These are phyloP conservation scores for Mormoops blainvillei DNA, from an alignment of 2,113 vertebrate genomes.

Conservation along the genomic window DNA sequence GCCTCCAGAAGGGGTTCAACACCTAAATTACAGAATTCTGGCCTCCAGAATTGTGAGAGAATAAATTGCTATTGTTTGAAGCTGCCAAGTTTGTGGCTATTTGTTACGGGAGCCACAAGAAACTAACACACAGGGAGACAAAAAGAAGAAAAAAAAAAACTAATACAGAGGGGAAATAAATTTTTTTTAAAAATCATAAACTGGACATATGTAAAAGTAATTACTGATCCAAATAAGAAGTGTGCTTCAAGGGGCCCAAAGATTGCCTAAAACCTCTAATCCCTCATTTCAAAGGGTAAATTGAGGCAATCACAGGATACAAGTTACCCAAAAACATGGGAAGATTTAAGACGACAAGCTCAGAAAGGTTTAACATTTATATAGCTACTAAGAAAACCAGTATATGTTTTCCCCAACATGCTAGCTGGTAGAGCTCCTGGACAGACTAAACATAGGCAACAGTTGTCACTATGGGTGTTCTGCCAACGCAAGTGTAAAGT, in stretches of 20 bases:
- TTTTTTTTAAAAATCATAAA: neutral
- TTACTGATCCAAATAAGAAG: neutral
- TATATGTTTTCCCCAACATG: conserved; percentile 37
- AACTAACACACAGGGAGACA: neutral
- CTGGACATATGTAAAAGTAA: neutral
- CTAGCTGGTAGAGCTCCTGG: conserved; percentile 52
- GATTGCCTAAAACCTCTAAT: conserved; percentile 17
- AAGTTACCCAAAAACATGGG: neutral
- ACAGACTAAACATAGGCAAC: conserved; percentile 71
- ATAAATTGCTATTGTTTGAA: neutral
- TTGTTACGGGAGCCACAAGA: neutral
- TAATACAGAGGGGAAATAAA: neutral
- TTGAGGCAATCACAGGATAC: neutral
- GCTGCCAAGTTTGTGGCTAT: neutral
- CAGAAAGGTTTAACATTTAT: conserved; percentile 56
- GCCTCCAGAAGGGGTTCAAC: neutral
- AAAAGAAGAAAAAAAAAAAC: too few species aligned
- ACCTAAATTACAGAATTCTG: neutral
- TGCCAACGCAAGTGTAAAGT: conserved; percentile 71
- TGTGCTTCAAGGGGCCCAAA: conserved; percentile 14
- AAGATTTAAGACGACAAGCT: conserved; percentile 36
- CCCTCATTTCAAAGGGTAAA: conserved; percentile 30
- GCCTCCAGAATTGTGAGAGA: neutral
- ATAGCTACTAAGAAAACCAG: conserved; percentile 57
- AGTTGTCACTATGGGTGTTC: conserved; percentile 72